Evolutionary conservation across 2,113 vertebrate species (phyloP).

Genomic region (Cryptomyrus ogoouensis): DNA sequence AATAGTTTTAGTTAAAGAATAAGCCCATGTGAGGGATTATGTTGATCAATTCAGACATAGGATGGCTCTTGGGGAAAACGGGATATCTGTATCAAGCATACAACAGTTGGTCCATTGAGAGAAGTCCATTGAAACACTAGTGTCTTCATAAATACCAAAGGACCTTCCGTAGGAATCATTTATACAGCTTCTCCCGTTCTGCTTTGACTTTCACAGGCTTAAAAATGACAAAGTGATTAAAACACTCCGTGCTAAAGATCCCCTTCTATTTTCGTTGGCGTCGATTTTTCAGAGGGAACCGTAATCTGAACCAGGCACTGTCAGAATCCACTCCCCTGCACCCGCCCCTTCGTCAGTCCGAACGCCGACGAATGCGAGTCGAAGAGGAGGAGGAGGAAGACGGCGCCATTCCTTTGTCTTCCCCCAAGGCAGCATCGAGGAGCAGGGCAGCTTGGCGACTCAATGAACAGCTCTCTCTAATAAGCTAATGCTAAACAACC

Average conservation of each 20-base stretch:
- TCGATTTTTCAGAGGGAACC: background rate
- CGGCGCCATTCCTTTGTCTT: background rate
- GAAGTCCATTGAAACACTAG: conserved; percentile 1
- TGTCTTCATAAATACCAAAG: background rate
- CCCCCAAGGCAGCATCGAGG: background rate
- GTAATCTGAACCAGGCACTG: conserved; percentile 9
- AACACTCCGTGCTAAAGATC: background rate
- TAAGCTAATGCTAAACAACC: background rate
- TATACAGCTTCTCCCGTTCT: conserved; percentile 1
- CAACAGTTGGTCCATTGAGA: background rate
- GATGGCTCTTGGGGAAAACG: background rate
- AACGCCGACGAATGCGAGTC: background rate
- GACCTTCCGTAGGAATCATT: background rate
- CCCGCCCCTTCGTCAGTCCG: background rate
- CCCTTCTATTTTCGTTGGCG: background rate
- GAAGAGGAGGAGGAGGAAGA: background rate
- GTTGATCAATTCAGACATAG: background rate
- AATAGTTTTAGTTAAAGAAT: background rate
- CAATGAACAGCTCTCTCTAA: background rate
- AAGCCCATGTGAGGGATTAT: background rate
- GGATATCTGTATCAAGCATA: background rate
- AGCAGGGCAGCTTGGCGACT: background rate
- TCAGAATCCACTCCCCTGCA: conserved; percentile 1
- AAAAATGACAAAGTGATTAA: conserved; percentile 10
- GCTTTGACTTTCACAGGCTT: conserved; percentile 4